Evolutionary conservation across 2,888 invertebrate genomes (phyloP), one percentile per base, ranked within the genome.

Genomic region (Eupithecia subumbrata): DNA sequence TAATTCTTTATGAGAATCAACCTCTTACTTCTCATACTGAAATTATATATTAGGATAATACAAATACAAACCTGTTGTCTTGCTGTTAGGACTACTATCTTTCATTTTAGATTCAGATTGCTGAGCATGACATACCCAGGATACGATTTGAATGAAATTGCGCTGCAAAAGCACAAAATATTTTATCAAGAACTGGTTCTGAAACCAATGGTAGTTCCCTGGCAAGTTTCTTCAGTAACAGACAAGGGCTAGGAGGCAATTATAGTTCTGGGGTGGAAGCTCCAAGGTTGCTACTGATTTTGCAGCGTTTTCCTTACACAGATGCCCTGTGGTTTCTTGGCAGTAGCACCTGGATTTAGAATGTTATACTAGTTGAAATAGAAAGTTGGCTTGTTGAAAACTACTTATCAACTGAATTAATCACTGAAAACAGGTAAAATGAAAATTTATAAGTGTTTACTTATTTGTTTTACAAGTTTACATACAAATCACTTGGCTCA

Each of bases 91-190:
- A 83, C 93, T 92, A 84, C 92, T 90, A 91, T 94, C 94, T 90
- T 93, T 94, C 93, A 94, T 94, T 83, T 90, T 93, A 83, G 85
- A 81, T 76, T 93, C 92, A 89, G 86, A 87, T 84, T 86, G 92
- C 87, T 88, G 84, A 83, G 86, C 84, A 78, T 91, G 87, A 82
- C 89, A 85, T 80, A 90, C 89, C 85, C 91, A 91, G 80, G 90
- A 90, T 87, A 94, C 87, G 82, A 93, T 92, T 81, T 93, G 92
- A 79, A 93, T 91, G 93, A 79, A 86, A 92, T 87, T 95, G 94
- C 37, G 93, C 94, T 87, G 92, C 91, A 83, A 88, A 93, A 72
- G 91, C 91, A 87, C 90, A 90, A 45, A 89, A 89, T 82, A 85
- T 91, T 71, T 82, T 82, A 81, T 91, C 89, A 73, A 82, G 30